Percentiles rank a stretch among this genome's conserved stretches.
These are phyloP conservation scores for Drosophila vallismaia DNA, from an alignment of 2,888 invertebrate species.

Conservation along the genomic window DNA sequence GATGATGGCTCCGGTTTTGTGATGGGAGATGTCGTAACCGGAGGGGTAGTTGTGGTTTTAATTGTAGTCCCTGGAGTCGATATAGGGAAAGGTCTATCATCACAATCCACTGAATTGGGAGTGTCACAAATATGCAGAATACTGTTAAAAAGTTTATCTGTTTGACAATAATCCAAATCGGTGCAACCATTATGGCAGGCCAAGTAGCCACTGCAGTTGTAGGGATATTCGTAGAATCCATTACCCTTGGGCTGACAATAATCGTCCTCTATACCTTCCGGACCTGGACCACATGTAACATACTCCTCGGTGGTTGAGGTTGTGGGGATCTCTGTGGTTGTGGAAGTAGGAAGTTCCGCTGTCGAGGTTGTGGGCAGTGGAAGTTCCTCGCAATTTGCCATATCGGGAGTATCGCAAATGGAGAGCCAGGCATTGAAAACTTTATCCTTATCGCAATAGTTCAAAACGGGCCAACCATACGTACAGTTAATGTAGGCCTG, in stretches of 20 bases:
- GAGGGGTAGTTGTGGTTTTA: constrained; percentile 7
- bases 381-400: constrained; percentile 56
- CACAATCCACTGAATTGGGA: constrained; percentile 53
- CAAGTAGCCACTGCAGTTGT: constrained; percentile 64
- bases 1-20: not conserved
- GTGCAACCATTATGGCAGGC: constrained; percentile 61
- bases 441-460: constrained; percentile 62
- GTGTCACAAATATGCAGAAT: constrained; percentile 69
- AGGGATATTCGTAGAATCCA: constrained; percentile 64
- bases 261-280: constrained; percentile 38
- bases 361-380: constrained; percentile 52
- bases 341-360: not conserved
- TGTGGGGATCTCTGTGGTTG: not conserved
- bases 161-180: constrained; percentile 54
- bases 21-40: not conserved
- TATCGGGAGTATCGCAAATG: constrained; percentile 75
- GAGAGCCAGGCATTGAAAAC: constrained; percentile 55
- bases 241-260: constrained; percentile 51
- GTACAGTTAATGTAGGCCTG: constrained; percentile 75
- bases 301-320: constrained; percentile 33
- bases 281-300: constrained; percentile 45
- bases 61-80: constrained; percentile 19
- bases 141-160: constrained; percentile 61
- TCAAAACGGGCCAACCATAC: constrained; percentile 55
- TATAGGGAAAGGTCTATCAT: constrained; percentile 50